Base-by-base conservation (phyloP, 1,140 invertebrate species). In the Ceratina australensis region DNA sequence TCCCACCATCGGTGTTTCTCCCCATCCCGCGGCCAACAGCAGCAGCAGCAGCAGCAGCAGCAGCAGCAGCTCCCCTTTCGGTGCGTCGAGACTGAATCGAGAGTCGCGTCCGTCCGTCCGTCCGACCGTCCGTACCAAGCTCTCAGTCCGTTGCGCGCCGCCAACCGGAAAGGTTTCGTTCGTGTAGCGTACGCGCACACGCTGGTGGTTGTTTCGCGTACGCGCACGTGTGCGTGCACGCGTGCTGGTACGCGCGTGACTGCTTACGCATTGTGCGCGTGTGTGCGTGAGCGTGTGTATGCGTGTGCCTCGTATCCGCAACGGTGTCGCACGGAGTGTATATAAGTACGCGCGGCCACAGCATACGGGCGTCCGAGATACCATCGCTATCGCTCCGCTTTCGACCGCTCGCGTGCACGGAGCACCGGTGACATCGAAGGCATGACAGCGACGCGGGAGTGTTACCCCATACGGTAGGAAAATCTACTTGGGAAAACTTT, bases 381-480 rank as follows among this genome's bases (percentile, higher is more conserved):
- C 67, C 61, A 74, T 82, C 81, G 63, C n/a, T 69, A 54, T 42
- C 52, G 15, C 71, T 71, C 61, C 65, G 82, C 61, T 81, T 78
- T 81, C 67, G 24, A 52, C 61, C 54, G 68, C 18, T 72, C 60
- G 59, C 54, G 16, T 20, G 54, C 59, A 56, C 52, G 52, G n/a
- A n/a, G 57, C 49, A 56, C 75, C 68, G 69, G 75, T 73, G 75
- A 82, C 76, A 83, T 78, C 68, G 68, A n/a, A 89, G 82, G 80
- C 83, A 90, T 90, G 89, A 88, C 89, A 85, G 89, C 89, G 80
- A 90, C 89, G 88, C 89, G 88, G 88, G 90, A 91, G 87, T 90
- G 88, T 89, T 90, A 90, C 87, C 89, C 90, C 87, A 91, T 90
- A 91, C 90, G 90, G 90, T 91, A 90, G 88, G 89, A 86, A 71